phyloP scores from a whole-genome alignment of 2,113 vertebrate genomes.

The Uria aalge region DNA sequence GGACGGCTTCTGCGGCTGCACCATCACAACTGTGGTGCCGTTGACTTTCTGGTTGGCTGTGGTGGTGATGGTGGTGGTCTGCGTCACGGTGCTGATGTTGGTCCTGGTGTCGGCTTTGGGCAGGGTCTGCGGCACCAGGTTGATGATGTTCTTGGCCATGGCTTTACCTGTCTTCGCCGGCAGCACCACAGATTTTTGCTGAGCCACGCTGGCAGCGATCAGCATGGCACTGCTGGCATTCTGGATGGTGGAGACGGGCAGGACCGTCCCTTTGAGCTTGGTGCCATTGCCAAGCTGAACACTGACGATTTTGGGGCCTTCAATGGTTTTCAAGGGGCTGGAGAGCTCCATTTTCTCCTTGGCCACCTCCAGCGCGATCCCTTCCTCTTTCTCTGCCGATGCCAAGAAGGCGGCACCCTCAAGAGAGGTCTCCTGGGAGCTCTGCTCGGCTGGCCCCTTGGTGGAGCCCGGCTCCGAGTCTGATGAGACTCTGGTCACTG shows the following conservation, averaged over 20 bases:
- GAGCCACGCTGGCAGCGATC: constrained; percentile 79
- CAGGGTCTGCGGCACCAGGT: constrained; percentile 73
- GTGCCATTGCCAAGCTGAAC: constrained; percentile 71
- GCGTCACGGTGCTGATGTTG: constrained; percentile 55
- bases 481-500: constrained; percentile 80
- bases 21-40: constrained; percentile 70
- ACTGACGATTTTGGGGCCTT: constrained; percentile 73
- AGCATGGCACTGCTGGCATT: constrained; percentile 94
- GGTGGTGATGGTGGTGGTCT: constrained; percentile 63
- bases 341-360: not conserved
- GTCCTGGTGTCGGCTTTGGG: constrained; percentile 59
- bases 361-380: not conserved
- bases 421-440: accelerated
- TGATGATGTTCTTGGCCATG: constrained; percentile 75
- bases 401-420: accelerated
- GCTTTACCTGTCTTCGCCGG: constrained; percentile 57
- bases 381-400: not conserved
- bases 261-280: constrained; percentile 81
- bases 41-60: constrained; percentile 76
- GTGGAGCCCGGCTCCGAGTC: constrained; percentile 61
- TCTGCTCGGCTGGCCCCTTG: accelerated
- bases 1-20: constrained; percentile 69
- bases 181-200: constrained; percentile 77
- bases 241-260: constrained; percentile 86
- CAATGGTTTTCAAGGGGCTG: constrained; percentile 46